Evolutionary conservation across 1,140 invertebrate genomes (phyloP).

Genomic region (Plutomurus gul): DNA sequence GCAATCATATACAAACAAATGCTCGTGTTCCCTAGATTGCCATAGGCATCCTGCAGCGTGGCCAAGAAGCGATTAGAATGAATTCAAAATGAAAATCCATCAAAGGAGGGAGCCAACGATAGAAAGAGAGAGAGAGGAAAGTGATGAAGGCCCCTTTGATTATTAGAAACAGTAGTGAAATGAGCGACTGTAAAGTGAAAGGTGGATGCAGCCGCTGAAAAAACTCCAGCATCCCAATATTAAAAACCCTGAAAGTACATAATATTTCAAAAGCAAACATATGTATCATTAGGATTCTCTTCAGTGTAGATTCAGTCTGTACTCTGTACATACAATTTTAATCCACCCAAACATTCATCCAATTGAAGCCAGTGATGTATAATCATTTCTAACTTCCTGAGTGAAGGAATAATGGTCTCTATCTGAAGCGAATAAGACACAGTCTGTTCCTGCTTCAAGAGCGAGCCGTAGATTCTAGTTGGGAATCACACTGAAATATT

Average conservation of each 20-base stretch:
- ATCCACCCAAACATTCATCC: not conserved
- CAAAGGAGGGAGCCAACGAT: not conserved
- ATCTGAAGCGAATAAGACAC: no score
- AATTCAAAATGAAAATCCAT: not conserved
- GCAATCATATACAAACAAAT: not conserved
- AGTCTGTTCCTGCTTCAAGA: no score
- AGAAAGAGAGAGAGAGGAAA: no score
- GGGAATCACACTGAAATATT: not conserved
- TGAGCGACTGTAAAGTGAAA: no score
- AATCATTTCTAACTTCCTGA: slow-evolving; percentile 37
- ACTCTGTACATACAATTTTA: no score
- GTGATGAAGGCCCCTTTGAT: not conserved
- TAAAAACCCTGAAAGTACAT: not conserved
- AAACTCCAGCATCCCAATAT: not conserved
- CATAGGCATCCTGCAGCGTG: not conserved
- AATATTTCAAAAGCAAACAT: no score
- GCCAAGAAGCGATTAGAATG: not conserved
- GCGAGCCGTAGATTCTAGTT: no score
- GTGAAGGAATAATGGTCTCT: slow-evolving; percentile 1
- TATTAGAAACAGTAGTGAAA: slow-evolving; percentile 6
- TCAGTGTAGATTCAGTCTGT: no score
- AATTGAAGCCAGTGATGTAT: slow-evolving; percentile 22
- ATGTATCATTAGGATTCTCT: no score
- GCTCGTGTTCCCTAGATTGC: slow-evolving; percentile 3
- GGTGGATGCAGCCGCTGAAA: not conserved